Percentiles rank a stretch among this genome's conserved stretches.
Evolutionary conservation across 2,888 invertebrate genomes (phyloP).

Genomic region (Adineta ricciae): DNA sequence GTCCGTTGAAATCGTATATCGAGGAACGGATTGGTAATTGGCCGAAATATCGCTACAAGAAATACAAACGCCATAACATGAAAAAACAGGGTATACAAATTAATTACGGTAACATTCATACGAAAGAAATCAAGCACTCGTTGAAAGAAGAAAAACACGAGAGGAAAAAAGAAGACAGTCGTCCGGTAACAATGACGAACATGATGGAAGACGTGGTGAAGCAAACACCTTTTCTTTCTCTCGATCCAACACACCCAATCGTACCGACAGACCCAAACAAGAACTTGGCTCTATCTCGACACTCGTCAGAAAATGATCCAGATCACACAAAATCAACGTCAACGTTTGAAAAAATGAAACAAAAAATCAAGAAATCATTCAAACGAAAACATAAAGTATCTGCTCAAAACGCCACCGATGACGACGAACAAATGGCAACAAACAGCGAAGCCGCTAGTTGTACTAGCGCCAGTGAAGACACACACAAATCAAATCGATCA

Average conservation of each 20-base stretch:
- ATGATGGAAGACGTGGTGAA: not conserved
- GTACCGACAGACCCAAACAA: not conserved
- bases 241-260: not conserved
- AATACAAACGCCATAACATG: not conserved
- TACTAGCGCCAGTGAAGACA: not conserved
- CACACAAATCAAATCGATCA: not conserved
- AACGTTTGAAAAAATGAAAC: not conserved
- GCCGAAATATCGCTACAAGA: not conserved
- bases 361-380: not conserved
- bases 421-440: not conserved
- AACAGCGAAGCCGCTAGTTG: not conserved
- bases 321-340: not conserved
- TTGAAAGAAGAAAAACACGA: not conserved
- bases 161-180: not conserved
- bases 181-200: not conserved
- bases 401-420: not conserved
- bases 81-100: not conserved
- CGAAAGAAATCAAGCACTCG: slow-evolving; percentile 1
- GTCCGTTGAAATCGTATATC: not conserved
- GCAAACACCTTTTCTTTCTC: not conserved
- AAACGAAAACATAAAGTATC: not conserved
- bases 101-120: not conserved
- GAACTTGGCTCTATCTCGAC: not conserved
- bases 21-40: not conserved
- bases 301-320: not conserved